phyloP scores from a whole-genome alignment of 2,888 invertebrate species.

The Hypsopygia costalis region DNA sequence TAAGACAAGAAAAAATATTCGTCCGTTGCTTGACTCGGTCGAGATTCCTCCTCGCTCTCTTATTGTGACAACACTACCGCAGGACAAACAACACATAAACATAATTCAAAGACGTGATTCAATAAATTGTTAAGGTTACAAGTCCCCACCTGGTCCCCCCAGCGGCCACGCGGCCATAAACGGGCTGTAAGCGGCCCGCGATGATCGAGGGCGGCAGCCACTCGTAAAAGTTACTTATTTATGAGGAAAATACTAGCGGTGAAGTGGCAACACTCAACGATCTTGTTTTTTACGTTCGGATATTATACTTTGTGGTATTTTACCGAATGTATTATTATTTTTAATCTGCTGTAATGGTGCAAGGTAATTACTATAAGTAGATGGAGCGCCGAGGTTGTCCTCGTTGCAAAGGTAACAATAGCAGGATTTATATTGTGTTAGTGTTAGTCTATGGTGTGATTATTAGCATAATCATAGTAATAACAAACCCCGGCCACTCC shows the following conservation, averaged over 20 bases:
- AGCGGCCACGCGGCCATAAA: slow-evolving; percentile 38
- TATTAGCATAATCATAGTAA: too few species aligned
- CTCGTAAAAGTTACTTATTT: slow-evolving; percentile 59
- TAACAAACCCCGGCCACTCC: too few species aligned
- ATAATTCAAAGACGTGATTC: slow-evolving; percentile 10
- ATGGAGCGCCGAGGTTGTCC: too few species aligned
- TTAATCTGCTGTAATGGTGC: too few species aligned
- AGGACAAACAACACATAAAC: slow-evolving; percentile 10
- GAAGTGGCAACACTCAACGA: slow-evolving; percentile 9
- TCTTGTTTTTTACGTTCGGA: slow-evolving; percentile 4
- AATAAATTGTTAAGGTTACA: slow-evolving; percentile 4
- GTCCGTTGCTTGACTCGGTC: too few species aligned
- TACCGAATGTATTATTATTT: too few species aligned
- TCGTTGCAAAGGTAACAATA: too few species aligned
- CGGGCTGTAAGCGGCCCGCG: slow-evolving; percentile 39
- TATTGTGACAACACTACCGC: not conserved
- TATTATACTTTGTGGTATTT: not conserved
- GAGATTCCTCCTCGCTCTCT: too few species aligned
- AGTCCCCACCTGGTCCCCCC: slow-evolving; percentile 30
- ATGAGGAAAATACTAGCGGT: slow-evolving; percentile 44
- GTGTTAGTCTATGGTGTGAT: too few species aligned
- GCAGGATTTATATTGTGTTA: too few species aligned
- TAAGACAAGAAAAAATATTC: too few species aligned
- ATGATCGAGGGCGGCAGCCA: slow-evolving; percentile 34
- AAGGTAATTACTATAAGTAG: too few species aligned